These are phyloP conservation scores for Phyllotis vaccarum DNA, from an alignment of 2,797 vertebrate species.

Conservation along the genomic window DNA sequence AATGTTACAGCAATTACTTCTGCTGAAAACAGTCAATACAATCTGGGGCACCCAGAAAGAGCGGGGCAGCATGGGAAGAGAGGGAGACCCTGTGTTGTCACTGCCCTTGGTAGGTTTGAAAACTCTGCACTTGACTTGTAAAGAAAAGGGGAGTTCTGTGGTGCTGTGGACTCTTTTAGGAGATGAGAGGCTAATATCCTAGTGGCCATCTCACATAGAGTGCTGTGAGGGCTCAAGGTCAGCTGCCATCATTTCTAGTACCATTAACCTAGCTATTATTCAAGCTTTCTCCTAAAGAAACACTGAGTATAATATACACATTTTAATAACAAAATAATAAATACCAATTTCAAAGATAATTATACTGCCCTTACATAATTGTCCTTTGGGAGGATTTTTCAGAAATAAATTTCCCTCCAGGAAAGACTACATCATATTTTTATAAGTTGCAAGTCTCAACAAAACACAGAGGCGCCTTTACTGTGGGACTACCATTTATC, in stretches of 20 bases:
- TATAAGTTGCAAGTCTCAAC: too few relatives aligned
- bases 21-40: rapidly evolving
- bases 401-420: constrained; percentile 22
- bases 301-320: not conserved
- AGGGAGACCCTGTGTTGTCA: rapidly evolving
- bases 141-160: not conserved
- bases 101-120: rapidly evolving
- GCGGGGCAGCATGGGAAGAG: rapidly evolving
- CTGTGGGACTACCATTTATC: not conserved
- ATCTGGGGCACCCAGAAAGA: rapidly evolving
- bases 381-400: not conserved
- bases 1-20: not conserved
- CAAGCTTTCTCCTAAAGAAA: not conserved
- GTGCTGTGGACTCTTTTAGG: rapidly evolving
- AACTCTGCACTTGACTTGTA: not conserved
- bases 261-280: rapidly evolving
- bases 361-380: constrained; percentile 3
- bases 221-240: not conserved
- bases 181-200: not conserved
- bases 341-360: not conserved
- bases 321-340: not conserved
- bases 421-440: constrained; percentile 10
- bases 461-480: too few relatives aligned
- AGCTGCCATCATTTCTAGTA: not conserved
- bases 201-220: rapidly evolving